Evolutionary conservation across 2,888 invertebrate species (phyloP).

Genomic region (Malachius bipustulatus): DNA sequence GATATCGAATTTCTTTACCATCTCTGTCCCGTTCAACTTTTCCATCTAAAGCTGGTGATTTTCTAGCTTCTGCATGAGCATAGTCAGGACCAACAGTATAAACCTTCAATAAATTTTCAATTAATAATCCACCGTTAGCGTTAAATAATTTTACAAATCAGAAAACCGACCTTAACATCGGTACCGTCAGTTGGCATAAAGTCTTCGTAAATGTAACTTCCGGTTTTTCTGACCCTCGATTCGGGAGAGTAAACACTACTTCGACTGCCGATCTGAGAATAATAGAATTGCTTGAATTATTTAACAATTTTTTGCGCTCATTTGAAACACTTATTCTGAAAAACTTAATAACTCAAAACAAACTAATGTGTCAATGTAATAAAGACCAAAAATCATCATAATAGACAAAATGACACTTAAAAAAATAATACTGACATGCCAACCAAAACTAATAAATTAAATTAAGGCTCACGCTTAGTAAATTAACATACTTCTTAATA

Average conservation of each 20-base stretch:
- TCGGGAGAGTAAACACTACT: slow-evolving; percentile 98
- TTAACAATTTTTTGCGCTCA: slow-evolving; percentile 18
- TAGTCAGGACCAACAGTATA: slow-evolving; percentile 99
- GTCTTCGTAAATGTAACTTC: slow-evolving; percentile 99
- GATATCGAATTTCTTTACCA: slow-evolving; percentile 97
- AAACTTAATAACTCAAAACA: slow-evolving; percentile 13
- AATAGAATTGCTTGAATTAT: slow-evolving; percentile 23
- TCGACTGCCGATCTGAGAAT: slow-evolving; percentile 81
- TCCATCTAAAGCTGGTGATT: slow-evolving; percentile 96
- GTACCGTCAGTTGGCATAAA: slow-evolving; percentile 99
- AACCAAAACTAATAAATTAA: too few relatives aligned
- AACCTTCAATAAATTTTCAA: slow-evolving; percentile 47
- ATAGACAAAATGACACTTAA: not conserved
- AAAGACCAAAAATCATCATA: slow-evolving; percentile 10
- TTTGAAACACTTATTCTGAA: slow-evolving; percentile 23
- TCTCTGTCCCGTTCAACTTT: slow-evolving; percentile 97
- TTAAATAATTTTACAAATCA: not conserved
- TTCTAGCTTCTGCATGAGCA: slow-evolving; percentile 97
- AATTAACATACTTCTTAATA: too few relatives aligned
- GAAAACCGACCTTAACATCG: slow-evolving; percentile 33
- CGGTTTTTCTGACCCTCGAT: slow-evolving; percentile 89
- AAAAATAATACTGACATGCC: not conserved
- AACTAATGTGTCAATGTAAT: slow-evolving; percentile 6
- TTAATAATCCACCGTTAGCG: not conserved
- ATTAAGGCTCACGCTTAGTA: too few relatives aligned